phyloP scores from a whole-genome alignment of 2,113 vertebrate genomes.

The Ahaetulla prasina region DNA sequence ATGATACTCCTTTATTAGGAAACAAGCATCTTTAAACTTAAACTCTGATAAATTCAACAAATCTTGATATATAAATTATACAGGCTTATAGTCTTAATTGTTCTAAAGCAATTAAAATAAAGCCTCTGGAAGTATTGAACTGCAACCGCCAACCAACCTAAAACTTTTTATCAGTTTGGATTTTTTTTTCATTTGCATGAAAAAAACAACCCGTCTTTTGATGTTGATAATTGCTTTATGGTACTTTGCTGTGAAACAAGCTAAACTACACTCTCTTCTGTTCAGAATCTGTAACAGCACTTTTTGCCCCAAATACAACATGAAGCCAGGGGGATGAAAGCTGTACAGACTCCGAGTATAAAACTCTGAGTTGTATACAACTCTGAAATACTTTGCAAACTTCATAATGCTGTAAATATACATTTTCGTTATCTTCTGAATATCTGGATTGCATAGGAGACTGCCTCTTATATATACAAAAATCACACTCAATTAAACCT shows the following conservation, averaged over 20 bases:
- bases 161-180: background rate
- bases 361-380: background rate
- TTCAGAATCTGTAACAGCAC: background rate
- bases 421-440: background rate
- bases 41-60: background rate
- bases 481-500: background rate
- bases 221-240: background rate
- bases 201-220: background rate
- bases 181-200: background rate
- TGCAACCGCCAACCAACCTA: background rate
- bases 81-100: background rate
- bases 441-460: background rate
- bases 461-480: background rate
- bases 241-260: background rate
- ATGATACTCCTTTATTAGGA: background rate
- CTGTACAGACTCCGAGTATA: too few species aligned
- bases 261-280: conserved; percentile 25
- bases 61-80: background rate
- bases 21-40: background rate
- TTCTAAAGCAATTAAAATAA: background rate
- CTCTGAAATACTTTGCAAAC: background rate
- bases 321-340: background rate
- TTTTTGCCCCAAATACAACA: background rate
- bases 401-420: background rate
- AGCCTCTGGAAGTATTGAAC: background rate